Conservation (phyloP, 2,888 invertebrate species). For the Physocephala rufipes region DNA sequence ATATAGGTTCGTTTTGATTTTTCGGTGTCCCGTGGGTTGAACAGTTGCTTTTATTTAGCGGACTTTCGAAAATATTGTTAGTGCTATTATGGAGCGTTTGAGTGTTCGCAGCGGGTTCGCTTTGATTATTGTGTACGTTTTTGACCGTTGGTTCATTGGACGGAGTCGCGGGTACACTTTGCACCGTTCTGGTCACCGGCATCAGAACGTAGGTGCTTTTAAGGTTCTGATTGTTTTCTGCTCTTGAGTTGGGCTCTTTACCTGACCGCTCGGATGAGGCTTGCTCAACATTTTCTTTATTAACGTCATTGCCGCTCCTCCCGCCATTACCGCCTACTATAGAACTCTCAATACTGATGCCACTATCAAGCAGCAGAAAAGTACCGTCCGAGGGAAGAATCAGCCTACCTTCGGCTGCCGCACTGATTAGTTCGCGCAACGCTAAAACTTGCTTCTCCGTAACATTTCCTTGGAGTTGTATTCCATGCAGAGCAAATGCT, state of each 20-base stretch:
- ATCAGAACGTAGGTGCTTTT: conserved; percentile 62
- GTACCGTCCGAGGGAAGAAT: conserved; percentile 66
- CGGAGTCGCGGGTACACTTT: conserved; percentile 15
- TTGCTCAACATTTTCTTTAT: conserved; percentile 44
- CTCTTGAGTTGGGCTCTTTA: conserved; percentile 31
- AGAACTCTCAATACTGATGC: conserved; percentile 65
- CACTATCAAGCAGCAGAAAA: conserved; percentile 64
- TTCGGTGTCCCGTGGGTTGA: conserved; percentile 43
- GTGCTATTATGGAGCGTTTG: conserved; percentile 41
- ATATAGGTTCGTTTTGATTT: conserved; percentile 60
- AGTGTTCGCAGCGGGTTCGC: conserved; percentile 19
- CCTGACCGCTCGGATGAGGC: conserved; percentile 2
- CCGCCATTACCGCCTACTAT: conserved; percentile 50
- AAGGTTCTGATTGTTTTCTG: conserved; percentile 36
- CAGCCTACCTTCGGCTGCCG: conserved; percentile 65
- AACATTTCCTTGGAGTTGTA: conserved; percentile 66
- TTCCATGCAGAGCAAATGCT: conserved; percentile 66
- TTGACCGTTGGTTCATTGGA: background rate
- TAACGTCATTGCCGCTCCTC: conserved; percentile 27
- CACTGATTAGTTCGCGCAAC: conserved; percentile 63
- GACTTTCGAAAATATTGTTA: conserved; percentile 36
- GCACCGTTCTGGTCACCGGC: conserved; percentile 54
- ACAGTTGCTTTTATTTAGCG: conserved; percentile 30
- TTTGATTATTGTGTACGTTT: background rate
- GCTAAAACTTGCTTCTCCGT: conserved; percentile 65